Conservation (phyloP, 2,113 vertebrate species). For the Chaetodon auriga region DNA sequence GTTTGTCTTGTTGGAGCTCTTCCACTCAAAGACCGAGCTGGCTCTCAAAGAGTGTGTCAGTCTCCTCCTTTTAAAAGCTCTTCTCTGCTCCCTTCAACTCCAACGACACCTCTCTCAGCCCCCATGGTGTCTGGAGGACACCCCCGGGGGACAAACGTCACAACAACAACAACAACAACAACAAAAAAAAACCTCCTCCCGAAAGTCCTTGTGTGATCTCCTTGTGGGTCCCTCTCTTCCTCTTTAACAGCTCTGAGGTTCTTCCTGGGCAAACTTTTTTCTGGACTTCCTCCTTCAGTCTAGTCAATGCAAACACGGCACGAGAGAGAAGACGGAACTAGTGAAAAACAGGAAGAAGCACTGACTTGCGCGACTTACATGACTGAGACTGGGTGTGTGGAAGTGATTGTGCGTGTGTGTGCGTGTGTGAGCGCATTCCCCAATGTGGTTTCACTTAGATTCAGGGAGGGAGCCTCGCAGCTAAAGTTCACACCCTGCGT, state of each 20-base stretch:
- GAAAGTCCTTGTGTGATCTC: conserved; percentile 46
- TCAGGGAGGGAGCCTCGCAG: conserved; percentile 70
- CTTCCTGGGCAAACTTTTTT: conserved; percentile 43
- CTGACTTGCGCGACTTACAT: conserved; percentile 69
- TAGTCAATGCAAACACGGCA: conserved; percentile 52
- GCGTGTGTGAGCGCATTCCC: conserved; percentile 73
- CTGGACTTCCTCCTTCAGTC: conserved; percentile 60
- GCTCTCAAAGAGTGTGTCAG: conserved; percentile 19
- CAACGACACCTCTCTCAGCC: conserved; percentile 40
- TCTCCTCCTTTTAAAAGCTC: conserved; percentile 43
- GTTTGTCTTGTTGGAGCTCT: conserved; percentile 40
- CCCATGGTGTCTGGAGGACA: conserved; percentile 47
- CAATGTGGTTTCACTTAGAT: conserved; percentile 81
- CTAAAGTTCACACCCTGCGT: conserved; percentile 70
- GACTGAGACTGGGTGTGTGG: conserved; percentile 53
- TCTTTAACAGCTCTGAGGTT: conserved; percentile 6
- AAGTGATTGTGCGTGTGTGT: conserved; percentile 15
- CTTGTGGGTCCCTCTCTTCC: conserved; percentile 26
- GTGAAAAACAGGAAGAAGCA: conserved; percentile 80
- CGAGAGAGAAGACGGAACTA: conserved; percentile 69
- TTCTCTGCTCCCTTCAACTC: conserved; percentile 38
- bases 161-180: conserved; percentile 35
- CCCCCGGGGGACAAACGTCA: conserved; percentile 29
- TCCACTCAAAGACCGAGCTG: conserved; percentile 8
- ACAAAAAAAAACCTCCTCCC: conserved; percentile 43